Evolutionary conservation across 2,888 invertebrate species (phyloP).

Genomic region (Nomada ruficornis): DNA sequence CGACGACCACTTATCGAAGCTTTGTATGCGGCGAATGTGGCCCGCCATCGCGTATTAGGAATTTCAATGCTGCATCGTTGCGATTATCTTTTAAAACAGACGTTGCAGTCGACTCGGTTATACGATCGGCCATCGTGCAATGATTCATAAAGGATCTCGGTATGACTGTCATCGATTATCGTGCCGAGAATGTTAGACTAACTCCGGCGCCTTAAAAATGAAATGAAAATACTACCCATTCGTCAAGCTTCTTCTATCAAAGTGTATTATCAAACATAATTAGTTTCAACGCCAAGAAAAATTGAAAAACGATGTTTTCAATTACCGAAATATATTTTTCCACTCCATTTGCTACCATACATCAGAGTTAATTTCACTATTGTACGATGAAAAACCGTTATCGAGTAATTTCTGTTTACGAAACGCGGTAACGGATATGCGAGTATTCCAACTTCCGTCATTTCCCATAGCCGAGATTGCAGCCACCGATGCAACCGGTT

Average conservation of each 20-base stretch:
- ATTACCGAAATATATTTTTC: neutral
- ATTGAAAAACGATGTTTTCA: neutral
- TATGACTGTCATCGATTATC: constrained; percentile 39
- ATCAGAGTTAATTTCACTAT: constrained; percentile 5
- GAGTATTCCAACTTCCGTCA: constrained; percentile 43
- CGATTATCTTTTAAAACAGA: constrained; percentile 57
- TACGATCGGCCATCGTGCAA: constrained; percentile 28
- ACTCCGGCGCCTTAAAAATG: neutral
- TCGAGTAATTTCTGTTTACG: constrained; percentile 43
- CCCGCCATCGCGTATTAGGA: constrained; percentile 56
- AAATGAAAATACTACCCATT: neutral
- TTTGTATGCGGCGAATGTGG: constrained; percentile 49
- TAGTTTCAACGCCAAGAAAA: too few species aligned
- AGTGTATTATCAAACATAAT: neutral
- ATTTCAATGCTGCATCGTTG: constrained; percentile 54
- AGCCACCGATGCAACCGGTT: constrained; percentile 55
- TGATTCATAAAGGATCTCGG: constrained; percentile 51
- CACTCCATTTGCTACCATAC: neutral
- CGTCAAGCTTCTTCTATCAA: neutral
- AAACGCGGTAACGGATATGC: constrained; percentile 38
- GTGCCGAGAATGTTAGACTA: neutral
- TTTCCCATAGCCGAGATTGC: constrained; percentile 50
- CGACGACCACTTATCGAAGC: constrained; percentile 46
- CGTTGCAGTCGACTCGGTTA: constrained; percentile 23
- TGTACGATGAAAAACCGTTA: constrained; percentile 22